phyloP scores from a whole-genome alignment of 1,140 invertebrate genomes.

The Acromyrmex heyeri region DNA sequence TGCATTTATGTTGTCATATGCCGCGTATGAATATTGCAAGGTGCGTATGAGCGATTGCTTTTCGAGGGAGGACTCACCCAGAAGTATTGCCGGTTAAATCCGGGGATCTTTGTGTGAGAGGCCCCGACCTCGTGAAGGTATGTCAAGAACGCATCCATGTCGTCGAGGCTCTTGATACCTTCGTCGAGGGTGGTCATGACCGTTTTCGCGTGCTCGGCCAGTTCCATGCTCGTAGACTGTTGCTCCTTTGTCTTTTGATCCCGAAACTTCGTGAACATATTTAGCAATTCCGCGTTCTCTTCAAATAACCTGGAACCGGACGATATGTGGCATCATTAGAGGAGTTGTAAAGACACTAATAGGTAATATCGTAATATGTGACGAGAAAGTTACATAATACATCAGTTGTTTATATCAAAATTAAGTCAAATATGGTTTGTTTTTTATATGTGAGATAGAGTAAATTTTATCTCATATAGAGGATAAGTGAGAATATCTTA shows the following conservation, averaged over 20 bases:
- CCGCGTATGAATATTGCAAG: neutral
- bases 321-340: neutral
- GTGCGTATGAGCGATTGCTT: neutral
- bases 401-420: neutral
- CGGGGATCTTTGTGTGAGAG: slow-evolving; percentile 93
- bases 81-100: slow-evolving; percentile 95
- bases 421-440: neutral
- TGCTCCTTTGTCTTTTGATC: slow-evolving; percentile 93
- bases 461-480: neutral
- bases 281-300: slow-evolving; percentile 92
- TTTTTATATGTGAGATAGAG: neutral
- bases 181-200: slow-evolving; percentile 96
- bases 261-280: slow-evolving; percentile 94
- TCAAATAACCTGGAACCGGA: slow-evolving; percentile 92
- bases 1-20: neutral
- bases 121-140: slow-evolving; percentile 94
- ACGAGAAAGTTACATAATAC: too few relatives aligned
- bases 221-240: slow-evolving; percentile 92
- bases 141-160: slow-evolving; percentile 94
- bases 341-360: neutral
- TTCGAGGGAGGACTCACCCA: slow-evolving; percentile 89
- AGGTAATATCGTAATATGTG: too few relatives aligned
- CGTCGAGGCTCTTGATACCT: slow-evolving; percentile 94
- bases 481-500: neutral
- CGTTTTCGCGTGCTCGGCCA: slow-evolving; percentile 94